Evolutionary conservation across 2,113 vertebrate species (phyloP).

Genomic region (Melanocharis versteri): DNA sequence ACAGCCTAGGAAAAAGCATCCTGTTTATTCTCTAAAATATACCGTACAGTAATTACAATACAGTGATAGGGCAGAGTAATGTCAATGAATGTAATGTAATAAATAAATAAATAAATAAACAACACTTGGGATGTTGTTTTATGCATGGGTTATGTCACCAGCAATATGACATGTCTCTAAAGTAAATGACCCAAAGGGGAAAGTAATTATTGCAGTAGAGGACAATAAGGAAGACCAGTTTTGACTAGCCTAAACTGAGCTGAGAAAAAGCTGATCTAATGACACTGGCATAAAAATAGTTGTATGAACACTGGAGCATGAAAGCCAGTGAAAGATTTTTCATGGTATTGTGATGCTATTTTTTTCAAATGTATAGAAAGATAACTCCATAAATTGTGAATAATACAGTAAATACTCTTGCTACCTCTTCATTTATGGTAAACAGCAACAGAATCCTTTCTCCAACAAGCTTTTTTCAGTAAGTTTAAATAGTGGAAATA

Average conservation of each 20-base stretch:
- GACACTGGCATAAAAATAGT: accelerated
- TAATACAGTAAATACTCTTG: neutral
- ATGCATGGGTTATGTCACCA: neutral
- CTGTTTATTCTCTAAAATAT: neutral
- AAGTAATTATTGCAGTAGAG: neutral
- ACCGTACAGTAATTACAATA: neutral
- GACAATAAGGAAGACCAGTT: neutral
- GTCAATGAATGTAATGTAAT: neutral
- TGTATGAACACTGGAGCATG: neutral
- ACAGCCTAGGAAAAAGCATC: neutral
- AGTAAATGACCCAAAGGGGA: neutral
- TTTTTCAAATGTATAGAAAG: neutral
- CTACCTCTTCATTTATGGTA: neutral
- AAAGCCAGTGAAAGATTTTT: neutral
- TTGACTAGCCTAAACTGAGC: neutral
- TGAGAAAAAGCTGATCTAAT: neutral
- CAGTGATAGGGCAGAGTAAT: neutral
- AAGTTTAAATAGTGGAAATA: neutral
- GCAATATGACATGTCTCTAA: neutral
- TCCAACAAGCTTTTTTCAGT: neutral
- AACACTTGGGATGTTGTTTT: neutral
- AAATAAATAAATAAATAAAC: neutral
- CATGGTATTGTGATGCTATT: neutral
- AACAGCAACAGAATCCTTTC: neutral
- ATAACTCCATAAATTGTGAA: neutral